Base-by-base conservation (phyloP, 2,888 invertebrate genomes). In the Nephrotoma flavescens region DNA sequence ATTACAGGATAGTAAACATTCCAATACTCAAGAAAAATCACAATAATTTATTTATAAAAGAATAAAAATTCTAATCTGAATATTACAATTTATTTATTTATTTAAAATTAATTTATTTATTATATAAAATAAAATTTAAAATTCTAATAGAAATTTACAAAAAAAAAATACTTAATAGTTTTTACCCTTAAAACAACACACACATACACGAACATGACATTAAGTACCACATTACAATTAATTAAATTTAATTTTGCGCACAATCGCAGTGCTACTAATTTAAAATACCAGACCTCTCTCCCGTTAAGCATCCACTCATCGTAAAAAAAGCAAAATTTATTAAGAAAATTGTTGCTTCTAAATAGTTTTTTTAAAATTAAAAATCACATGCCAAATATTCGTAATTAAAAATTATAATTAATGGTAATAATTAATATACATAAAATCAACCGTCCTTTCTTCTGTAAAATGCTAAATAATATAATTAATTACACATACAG, bases 1-100 rank as follows among this genome's bases (percentile, higher is more conserved):
- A 31, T 88, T 88, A 11, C 88, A 88, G 88, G 88, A 89, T 85
- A 89, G 88, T 87, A 89, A 87, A 88, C 88, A 89, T 88, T 89
- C 88, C 88, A 89, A 88, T 88, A 88, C 88, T 87, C 88, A 88
- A 88, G 89, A 88, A 88, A 88, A 88, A 87, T 88, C 88, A 88
- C 88, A 88, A 88, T 88, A 89, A 88, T 87, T 83, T 71, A 71
- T 71, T 71, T 31, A 71, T 71, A 9, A 71, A 15, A 44, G n/a
- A 83, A 57, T n/a, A n/a, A 44, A 31, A 83, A 57, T 86, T 86
- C 71, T 71, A 71, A 71, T 71, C 71, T 71, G 71, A 71, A 71
- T 31, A 71, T 71, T 71, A 71, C 86, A 52, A 85, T 15, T 86
- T 84, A 86, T 85, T 85, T 83, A 83, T 71, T 57, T 87, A 87